Conservation (phyloP, 2,888 invertebrate species). For the Sminthurinus aureus region DNA sequence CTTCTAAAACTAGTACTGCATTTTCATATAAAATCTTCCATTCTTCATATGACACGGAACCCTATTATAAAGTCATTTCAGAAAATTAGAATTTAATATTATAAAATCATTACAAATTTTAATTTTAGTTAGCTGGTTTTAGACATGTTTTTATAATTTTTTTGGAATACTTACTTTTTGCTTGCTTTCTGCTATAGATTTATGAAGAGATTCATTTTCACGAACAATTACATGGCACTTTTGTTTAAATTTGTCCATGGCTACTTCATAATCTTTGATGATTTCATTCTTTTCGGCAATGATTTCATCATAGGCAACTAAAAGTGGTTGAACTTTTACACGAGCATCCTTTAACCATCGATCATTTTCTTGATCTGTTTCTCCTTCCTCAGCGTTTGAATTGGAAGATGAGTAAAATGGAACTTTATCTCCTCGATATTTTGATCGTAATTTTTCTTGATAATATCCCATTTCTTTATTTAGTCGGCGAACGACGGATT, state of each 20-base stretch:
- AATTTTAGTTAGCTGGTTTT: too few relatives aligned
- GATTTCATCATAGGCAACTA: slow-evolving; percentile 57
- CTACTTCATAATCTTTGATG: slow-evolving; percentile 52
- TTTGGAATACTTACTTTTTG: slow-evolving; percentile 46
- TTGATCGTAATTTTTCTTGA: slow-evolving; percentile 50
- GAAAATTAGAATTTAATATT: background rate
- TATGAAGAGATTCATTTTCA: slow-evolving; percentile 56
- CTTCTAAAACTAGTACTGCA: slow-evolving; percentile 55
- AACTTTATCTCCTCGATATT: slow-evolving; percentile 39
- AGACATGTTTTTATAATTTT: background rate
- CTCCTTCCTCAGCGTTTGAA: slow-evolving; percentile 25
- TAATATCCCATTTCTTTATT: slow-evolving; percentile 54
- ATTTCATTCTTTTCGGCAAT: slow-evolving; percentile 57
- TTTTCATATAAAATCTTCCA: slow-evolving; percentile 55
- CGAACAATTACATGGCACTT: slow-evolving; percentile 46
- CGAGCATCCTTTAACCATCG: background rate
- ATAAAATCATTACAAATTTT: too few relatives aligned
- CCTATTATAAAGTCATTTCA: slow-evolving; percentile 39
- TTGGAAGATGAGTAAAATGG: slow-evolving; percentile 49
- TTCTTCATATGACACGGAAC: slow-evolving; percentile 54
- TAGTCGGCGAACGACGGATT: slow-evolving; percentile 54
- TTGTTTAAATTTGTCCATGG: slow-evolving; percentile 49
- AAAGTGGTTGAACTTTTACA: slow-evolving; percentile 48
- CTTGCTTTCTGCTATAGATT: slow-evolving; percentile 46
- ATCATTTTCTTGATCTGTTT: slow-evolving; percentile 42